Conservation (phyloP, 1,140 invertebrate species). For the Centruroides sculpturatus region DNA sequence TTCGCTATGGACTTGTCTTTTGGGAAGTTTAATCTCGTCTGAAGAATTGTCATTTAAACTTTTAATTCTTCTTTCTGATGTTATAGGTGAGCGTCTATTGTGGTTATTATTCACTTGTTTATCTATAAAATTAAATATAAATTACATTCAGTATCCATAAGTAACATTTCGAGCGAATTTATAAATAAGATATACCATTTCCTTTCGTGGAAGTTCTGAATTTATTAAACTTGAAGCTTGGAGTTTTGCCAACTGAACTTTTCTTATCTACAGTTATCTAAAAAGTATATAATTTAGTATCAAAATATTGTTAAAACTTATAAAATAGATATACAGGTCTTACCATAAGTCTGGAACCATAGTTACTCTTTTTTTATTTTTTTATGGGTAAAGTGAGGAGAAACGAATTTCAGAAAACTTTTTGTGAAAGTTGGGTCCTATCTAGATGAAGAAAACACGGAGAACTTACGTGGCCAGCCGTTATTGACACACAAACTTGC, state of each 20-base stretch:
- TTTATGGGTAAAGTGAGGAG: too few species aligned
- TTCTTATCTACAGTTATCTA: not conserved
- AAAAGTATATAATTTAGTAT: not conserved
- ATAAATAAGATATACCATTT: not conserved
- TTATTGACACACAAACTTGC: too few species aligned
- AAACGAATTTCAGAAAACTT: too few species aligned
- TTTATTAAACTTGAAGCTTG: conserved; percentile 6
- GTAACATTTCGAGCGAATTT: not conserved
- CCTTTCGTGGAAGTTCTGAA: conserved; percentile 10
- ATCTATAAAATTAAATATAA: not conserved
- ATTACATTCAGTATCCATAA: too few species aligned
- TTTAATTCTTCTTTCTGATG: not conserved
- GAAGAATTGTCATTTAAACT: not conserved
- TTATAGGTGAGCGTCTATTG: not conserved
- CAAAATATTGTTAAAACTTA: not conserved
- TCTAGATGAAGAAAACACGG: too few species aligned
- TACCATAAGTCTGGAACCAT: too few species aligned
- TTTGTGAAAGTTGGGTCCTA: too few species aligned
- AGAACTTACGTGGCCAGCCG: too few species aligned
- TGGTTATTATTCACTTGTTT: not conserved
- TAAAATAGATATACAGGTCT: not conserved
- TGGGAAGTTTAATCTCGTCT: not conserved
- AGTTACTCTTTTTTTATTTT: too few species aligned
- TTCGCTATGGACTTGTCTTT: conserved; percentile 9
- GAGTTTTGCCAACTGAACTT: not conserved